Percentiles rank a stretch among this genome's conserved stretches.
Evolutionary conservation across 2,888 invertebrate species (phyloP).

Genomic region (Leistus spinibarbis): DNA sequence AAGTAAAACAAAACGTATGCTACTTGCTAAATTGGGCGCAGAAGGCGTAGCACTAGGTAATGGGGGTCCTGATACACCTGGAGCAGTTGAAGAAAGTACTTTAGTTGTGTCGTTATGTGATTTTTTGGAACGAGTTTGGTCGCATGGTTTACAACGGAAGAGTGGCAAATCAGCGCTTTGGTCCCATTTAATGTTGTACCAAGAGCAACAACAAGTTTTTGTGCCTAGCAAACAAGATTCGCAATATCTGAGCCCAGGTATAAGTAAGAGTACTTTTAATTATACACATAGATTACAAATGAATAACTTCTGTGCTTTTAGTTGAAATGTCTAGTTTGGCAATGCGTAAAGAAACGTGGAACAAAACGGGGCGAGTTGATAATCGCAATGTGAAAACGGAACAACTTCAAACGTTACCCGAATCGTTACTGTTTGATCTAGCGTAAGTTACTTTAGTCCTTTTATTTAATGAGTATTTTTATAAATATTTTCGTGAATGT

Average conservation of each 20-base stretch:
- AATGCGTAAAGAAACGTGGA: slow-evolving; percentile 54
- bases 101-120: slow-evolving; percentile 98
- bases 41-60: slow-evolving; percentile 96
- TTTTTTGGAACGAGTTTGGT: slow-evolving; percentile 95
- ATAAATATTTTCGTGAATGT: slow-evolving; percentile 42
- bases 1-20: slow-evolving; percentile 95
- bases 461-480: no score
- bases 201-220: slow-evolving; percentile 77
- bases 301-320: slow-evolving; percentile 33
- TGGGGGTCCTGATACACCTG: slow-evolving; percentile 71
- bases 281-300: neutral
- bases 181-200: slow-evolving; percentile 91
- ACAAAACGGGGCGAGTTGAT: slow-evolving; percentile 47
- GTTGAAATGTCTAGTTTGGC: slow-evolving; percentile 52
- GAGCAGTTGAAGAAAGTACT: slow-evolving; percentile 92
- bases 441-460: slow-evolving; percentile 64
- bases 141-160: slow-evolving; percentile 94
- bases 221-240: slow-evolving; percentile 64
- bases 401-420: slow-evolving; percentile 74
- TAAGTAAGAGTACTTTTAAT: slow-evolving; percentile 44
- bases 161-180: slow-evolving; percentile 97
- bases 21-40: slow-evolving; percentile 98
- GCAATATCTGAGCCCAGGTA: slow-evolving; percentile 69
- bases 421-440: slow-evolving; percentile 87
- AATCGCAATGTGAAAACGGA: slow-evolving; percentile 50